Evolutionary conservation across 1,140 invertebrate species (phyloP).

Genomic region (Alviniconcha marisindica): DNA sequence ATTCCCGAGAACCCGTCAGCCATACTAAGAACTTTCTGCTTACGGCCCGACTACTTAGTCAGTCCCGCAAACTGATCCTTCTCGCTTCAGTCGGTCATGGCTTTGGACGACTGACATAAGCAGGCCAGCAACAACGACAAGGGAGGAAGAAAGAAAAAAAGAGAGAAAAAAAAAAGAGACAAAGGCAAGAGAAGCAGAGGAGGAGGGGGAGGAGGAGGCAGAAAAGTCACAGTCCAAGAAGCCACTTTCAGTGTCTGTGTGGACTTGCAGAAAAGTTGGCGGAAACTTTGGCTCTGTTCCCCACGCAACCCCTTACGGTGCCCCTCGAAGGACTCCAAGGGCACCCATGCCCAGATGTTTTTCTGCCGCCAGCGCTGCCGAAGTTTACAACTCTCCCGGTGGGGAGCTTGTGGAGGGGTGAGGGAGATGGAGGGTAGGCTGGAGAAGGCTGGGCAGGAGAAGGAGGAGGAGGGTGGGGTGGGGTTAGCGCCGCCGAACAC

Average conservation of each 20-base stretch:
- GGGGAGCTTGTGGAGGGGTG: neutral
- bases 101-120: too few relatives aligned
- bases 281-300: neutral
- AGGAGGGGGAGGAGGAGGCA: too few relatives aligned
- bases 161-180: neutral
- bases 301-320: neutral
- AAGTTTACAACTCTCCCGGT: slow-evolving; percentile 27
- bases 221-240: too few relatives aligned
- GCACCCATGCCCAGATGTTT: slow-evolving; percentile 33
- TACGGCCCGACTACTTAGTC: too few relatives aligned
- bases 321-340: neutral
- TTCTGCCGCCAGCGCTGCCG: slow-evolving; percentile 25
- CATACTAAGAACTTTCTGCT: too few relatives aligned
- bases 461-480: neutral
- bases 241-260: too few relatives aligned
- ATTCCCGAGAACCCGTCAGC: too few relatives aligned
- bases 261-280: neutral
- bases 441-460: neutral
- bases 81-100: too few relatives aligned
- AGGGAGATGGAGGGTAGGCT: neutral
- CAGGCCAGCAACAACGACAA: too few relatives aligned
- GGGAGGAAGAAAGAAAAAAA: too few relatives aligned
- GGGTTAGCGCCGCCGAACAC: neutral
- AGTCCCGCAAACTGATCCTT: too few relatives aligned
- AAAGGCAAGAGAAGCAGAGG: too few relatives aligned